Conservation (phyloP, 2,113 vertebrate species). For the Zonotrichia leucophrys region DNA sequence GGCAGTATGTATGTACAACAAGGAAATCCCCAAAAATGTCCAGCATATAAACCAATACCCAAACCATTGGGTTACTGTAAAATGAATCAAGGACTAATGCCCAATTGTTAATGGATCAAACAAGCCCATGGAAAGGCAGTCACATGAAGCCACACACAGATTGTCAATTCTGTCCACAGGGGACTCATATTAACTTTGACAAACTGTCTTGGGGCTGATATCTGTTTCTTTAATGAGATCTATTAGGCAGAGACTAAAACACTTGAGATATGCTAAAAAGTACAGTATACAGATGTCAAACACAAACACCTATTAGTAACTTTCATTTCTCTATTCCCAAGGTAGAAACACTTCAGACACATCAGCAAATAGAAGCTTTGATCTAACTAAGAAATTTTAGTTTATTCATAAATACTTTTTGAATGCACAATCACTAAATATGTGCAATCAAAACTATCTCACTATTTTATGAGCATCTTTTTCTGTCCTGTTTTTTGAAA, state of each 20-base stretch:
- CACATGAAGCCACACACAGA: slow-evolving; percentile 65
- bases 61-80: slow-evolving; percentile 66
- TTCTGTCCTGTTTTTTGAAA: neutral
- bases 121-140: slow-evolving; percentile 65
- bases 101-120: slow-evolving; percentile 77
- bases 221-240: slow-evolving; percentile 81
- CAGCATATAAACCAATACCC: slow-evolving; percentile 47
- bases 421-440: neutral
- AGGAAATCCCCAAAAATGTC: slow-evolving; percentile 56
- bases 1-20: slow-evolving; percentile 46
- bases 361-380: slow-evolving; percentile 44
- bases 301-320: slow-evolving; percentile 73
- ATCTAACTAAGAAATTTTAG: slow-evolving; percentile 27
- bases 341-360: slow-evolving; percentile 1
- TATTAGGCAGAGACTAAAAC: slow-evolving; percentile 76
- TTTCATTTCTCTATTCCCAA: slow-evolving; percentile 63
- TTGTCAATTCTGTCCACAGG: slow-evolving; percentile 72
- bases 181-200: slow-evolving; percentile 78
- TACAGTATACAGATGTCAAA: slow-evolving; percentile 76
- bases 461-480: neutral
- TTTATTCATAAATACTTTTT: slow-evolving; percentile 57
- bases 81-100: slow-evolving; percentile 75
- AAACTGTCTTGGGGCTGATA: slow-evolving; percentile 80
- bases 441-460: neutral
- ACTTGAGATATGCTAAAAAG: slow-evolving; percentile 78